phyloP scores from a whole-genome alignment of 1,140 invertebrate genomes.

The Drosophila triauraria region DNA sequence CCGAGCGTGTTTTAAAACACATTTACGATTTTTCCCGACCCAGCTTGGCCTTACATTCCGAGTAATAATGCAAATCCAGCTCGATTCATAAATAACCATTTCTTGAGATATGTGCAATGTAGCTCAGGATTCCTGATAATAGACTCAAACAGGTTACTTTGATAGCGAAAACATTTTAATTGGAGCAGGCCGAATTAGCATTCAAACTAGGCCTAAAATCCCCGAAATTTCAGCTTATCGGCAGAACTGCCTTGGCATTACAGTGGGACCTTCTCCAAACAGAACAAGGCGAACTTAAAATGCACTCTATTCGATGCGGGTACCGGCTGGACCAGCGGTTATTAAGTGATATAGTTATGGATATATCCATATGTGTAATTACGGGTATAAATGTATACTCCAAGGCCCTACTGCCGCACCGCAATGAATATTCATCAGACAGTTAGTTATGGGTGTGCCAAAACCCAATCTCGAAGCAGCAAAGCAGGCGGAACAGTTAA shows the following conservation, averaged over 20 bases:
- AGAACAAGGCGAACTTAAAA: slow-evolving; percentile 4
- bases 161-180: neutral
- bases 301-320: slow-evolving; percentile 15
- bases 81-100: slow-evolving; percentile 1
- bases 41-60: neutral
- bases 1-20: slow-evolving; percentile 1
- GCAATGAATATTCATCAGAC: slow-evolving; percentile 24
- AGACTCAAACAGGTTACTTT: slow-evolving; percentile 6
- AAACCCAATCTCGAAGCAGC: neutral
- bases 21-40: neutral
- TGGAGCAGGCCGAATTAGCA: slow-evolving; percentile 33
- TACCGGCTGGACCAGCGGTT: slow-evolving; percentile 3
- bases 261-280: slow-evolving; percentile 4
- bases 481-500: slow-evolving; percentile 7
- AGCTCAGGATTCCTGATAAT: slow-evolving; percentile 20
- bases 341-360: slow-evolving; percentile 21
- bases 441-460: slow-evolving; percentile 18
- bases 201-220: slow-evolving; percentile 46
- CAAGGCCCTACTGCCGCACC: slow-evolving; percentile 2
- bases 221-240: slow-evolving; percentile 23
- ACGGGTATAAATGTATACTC: neutral
- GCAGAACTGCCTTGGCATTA: slow-evolving; percentile 30
- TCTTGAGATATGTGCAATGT: slow-evolving; percentile 1
- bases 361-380: neutral
- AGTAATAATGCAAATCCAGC: slow-evolving; percentile 20